Percentiles rank a stretch among this genome's conserved stretches.
Conservation (phyloP, 2,888 invertebrate genomes). For the Nomada goodeniana region DNA sequence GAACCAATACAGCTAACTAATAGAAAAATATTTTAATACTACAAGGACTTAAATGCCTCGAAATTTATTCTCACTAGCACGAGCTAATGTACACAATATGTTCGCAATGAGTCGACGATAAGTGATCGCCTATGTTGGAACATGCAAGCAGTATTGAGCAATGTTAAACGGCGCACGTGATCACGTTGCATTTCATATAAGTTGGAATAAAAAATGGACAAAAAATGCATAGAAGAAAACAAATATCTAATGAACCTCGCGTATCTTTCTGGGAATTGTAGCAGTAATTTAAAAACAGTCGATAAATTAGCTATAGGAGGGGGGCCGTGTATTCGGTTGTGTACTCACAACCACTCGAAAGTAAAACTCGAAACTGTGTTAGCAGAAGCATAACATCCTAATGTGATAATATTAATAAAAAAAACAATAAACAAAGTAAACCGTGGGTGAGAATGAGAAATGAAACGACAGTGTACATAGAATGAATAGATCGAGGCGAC, state of each 20-base stretch:
- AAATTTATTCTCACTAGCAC: not conserved
- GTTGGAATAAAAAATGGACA: not conserved
- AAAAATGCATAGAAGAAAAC: not conserved
- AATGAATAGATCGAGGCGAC: slow-evolving; percentile 13
- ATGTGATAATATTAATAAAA: slow-evolving; percentile 33
- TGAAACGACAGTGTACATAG: not conserved
- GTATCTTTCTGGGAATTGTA: not conserved
- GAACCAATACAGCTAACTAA: too few relatives aligned
- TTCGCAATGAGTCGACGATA: not conserved
- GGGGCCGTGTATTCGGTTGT: not conserved
- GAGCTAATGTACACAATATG: too few relatives aligned
- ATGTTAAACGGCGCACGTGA: not conserved
- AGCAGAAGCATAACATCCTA: not conserved
- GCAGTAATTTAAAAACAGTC: not conserved
- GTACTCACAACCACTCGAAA: not conserved
- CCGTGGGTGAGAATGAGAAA: not conserved
- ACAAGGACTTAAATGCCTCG: not conserved
- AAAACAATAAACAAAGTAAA: slow-evolving; percentile 2
- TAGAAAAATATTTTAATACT: not conserved
- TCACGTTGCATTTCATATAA: too few relatives aligned
- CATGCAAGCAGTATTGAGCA: not conserved
- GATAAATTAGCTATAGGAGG: not conserved
- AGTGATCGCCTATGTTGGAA: not conserved
- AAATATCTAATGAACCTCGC: slow-evolving; percentile 10
- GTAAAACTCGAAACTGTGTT: not conserved